phyloP scores from a whole-genome alignment of 2,797 vertebrate genomes.

The Poecilia gillii region DNA sequence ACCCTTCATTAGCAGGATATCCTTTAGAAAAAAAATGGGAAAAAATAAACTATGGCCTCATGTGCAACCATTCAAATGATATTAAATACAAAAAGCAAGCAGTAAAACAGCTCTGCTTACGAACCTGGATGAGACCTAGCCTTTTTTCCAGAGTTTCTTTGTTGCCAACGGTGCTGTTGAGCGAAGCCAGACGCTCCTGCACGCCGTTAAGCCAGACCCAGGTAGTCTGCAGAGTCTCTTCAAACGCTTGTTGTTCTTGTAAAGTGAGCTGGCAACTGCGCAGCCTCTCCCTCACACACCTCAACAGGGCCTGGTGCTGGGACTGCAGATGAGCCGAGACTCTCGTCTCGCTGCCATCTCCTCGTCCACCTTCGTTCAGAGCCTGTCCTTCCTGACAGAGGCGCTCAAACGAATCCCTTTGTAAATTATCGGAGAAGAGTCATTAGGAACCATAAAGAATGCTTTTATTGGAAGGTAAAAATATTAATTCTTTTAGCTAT shows the following conservation, averaged over 20 bases:
- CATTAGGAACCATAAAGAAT: background rate
- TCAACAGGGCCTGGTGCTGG: slow-evolving; percentile 88
- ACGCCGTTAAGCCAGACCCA: slow-evolving; percentile 89
- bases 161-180: slow-evolving; percentile 88
- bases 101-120: slow-evolving; percentile 16
- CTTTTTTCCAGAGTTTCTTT: slow-evolving; percentile 89
- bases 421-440: background rate
- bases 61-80: background rate
- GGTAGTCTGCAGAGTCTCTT: slow-evolving; percentile 89
- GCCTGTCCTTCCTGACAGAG: slow-evolving; percentile 89
- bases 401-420: slow-evolving; percentile 93
- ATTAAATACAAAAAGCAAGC: background rate
- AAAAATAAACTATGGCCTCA: background rate
- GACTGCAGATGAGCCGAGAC: slow-evolving; percentile 88
- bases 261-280: slow-evolving; percentile 88
- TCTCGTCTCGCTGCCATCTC: slow-evolving; percentile 86
- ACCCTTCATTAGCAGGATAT: slow-evolving; percentile 94
- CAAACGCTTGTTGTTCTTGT: slow-evolving; percentile 94
- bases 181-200: slow-evolving; percentile 86
- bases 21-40: slow-evolving; percentile 74
- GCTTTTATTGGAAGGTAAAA: background rate
- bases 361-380: slow-evolving; percentile 88
- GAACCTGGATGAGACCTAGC: slow-evolving; percentile 90
- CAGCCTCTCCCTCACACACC: slow-evolving; percentile 85
- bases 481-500: background rate